Conservation (phyloP, 2,797 vertebrate species). For the Halcyon chelicuti region DNA sequence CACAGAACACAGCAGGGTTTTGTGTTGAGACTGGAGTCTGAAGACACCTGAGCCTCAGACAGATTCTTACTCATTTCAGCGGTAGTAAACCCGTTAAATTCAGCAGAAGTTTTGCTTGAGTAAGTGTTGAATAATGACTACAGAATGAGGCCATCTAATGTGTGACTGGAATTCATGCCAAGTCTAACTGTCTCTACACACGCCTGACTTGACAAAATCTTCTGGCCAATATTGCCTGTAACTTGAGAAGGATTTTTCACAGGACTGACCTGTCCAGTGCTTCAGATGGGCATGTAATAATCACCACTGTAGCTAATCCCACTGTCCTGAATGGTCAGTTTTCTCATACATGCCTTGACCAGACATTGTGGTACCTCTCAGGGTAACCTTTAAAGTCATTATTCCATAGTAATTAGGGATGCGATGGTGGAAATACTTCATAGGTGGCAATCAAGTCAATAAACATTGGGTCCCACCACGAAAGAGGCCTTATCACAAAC, state of each 20-base stretch:
- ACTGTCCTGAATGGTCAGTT: background rate
- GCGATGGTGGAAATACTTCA: background rate
- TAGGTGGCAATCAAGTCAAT: background rate
- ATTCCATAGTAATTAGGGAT: background rate
- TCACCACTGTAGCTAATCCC: background rate
- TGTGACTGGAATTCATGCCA: conserved; percentile 62
- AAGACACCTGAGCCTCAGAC: background rate
- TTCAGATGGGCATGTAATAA: background rate
- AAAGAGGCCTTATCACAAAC: background rate
- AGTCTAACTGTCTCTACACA: conserved; percentile 16
- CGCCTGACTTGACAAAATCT: conserved; percentile 21
- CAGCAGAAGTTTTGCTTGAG: conserved; percentile 67
- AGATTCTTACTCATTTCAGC: background rate
- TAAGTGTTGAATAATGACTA: conserved; percentile 71
- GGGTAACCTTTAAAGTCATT: background rate
- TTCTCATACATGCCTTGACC: background rate
- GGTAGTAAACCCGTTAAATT: conserved; percentile 44
- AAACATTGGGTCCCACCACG: background rate
- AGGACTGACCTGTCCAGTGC: background rate
- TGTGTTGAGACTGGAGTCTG: background rate
- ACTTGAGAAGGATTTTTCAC: background rate
- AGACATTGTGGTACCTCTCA: background rate
- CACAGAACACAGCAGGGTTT: background rate
- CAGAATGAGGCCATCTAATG: conserved; percentile 48
- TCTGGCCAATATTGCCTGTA: background rate